Percentiles rank a stretch among this genome's conserved stretches.
phyloP scores from a whole-genome alignment of 2,888 invertebrate species.

The Antitype chi region DNA sequence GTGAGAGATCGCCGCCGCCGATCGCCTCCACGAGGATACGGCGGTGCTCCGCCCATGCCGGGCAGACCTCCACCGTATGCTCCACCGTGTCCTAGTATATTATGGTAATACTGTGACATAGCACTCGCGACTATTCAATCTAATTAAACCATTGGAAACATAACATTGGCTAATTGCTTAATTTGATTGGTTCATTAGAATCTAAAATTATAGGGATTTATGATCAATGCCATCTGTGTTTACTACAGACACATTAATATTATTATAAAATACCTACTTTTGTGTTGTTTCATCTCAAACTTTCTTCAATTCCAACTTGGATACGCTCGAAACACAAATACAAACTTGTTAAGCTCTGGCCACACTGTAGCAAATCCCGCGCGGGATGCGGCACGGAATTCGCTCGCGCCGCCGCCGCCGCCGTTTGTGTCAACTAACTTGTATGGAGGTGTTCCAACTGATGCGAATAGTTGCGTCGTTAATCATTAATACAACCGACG shows the following conservation, averaged over 20 bases:
- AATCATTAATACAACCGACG: neutral
- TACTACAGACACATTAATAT: neutral
- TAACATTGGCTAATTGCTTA: neutral
- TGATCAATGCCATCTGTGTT: neutral
- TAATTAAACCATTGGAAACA: constrained; percentile 21
- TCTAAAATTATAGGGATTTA: neutral
- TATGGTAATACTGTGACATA: neutral
- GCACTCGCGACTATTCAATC: neutral
- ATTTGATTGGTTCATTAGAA: neutral
- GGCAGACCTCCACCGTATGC: too few relatives aligned
- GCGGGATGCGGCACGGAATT: neutral
- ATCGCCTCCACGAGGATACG: too few relatives aligned
- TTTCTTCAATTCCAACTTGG: constrained; percentile 9
- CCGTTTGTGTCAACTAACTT: neutral
- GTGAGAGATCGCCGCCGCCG: too few relatives aligned
- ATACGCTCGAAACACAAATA: constrained; percentile 9
- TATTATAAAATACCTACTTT: constrained; percentile 4
- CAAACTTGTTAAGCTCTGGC: neutral
- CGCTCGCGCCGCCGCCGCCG: too few relatives aligned
- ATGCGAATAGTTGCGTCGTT: neutral
- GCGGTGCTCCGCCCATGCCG: too few relatives aligned
- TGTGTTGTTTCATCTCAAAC: constrained; percentile 4
- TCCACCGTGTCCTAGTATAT: too few relatives aligned
- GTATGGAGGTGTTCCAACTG: neutral
- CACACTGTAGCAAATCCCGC: neutral